These are phyloP conservation scores for Poeciliopsis retropinna DNA, from an alignment of 2,113 vertebrate genomes.

Conservation along the genomic window DNA sequence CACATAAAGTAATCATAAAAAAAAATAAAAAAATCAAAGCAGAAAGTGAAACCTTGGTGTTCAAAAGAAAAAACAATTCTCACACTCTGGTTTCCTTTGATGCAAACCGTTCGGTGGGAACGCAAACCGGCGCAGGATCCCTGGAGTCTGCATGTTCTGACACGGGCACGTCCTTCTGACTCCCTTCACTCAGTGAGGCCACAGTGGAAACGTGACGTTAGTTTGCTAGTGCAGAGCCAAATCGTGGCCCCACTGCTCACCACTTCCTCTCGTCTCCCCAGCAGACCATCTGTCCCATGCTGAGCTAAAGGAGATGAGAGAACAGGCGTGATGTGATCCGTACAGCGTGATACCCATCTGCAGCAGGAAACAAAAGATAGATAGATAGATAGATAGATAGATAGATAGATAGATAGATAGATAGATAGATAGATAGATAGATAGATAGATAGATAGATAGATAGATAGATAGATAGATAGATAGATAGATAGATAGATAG, in stretches of 20 bases:
- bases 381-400: too few species aligned
- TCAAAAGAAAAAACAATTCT: not conserved
- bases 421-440: too few species aligned
- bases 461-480: too few species aligned
- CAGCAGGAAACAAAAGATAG: not conserved
- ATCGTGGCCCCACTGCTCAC: slow-evolving; percentile 27
- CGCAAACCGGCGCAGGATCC: not conserved
- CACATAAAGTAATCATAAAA: not conserved
- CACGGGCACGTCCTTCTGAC: not conserved
- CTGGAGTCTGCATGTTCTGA: rapidly evolving
- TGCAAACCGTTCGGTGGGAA: not conserved
- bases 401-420: too few species aligned
- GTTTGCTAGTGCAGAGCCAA: slow-evolving; percentile 6
- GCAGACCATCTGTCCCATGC: slow-evolving; percentile 43
- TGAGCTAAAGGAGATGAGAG: slow-evolving; percentile 49
- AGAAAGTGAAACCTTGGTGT: not conserved
- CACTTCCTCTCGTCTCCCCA: slow-evolving; percentile 8
- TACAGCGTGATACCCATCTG: not conserved
- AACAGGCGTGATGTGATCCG: slow-evolving; percentile 28
- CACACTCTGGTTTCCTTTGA: slow-evolving; percentile 4
- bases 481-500: too few species aligned
- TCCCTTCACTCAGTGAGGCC: slow-evolving; percentile 1
- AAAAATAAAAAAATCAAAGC: not conserved
- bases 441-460: too few species aligned
- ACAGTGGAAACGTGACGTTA: slow-evolving; percentile 1